Evolutionary conservation across 2,888 invertebrate genomes (phyloP), one percentile per base, ranked within the genome.

Genomic region (Brenthis daphne): DNA sequence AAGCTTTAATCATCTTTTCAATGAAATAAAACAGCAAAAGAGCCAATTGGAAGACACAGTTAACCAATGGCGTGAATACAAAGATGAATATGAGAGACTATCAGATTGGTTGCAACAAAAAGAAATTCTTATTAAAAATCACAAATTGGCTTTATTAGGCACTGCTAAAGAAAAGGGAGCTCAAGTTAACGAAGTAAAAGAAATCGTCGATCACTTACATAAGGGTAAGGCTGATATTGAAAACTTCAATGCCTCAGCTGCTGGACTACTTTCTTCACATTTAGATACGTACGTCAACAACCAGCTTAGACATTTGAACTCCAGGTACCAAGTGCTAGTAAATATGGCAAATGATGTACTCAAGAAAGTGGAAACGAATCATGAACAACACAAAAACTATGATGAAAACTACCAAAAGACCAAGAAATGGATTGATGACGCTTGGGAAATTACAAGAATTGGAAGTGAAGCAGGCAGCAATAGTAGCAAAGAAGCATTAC

Each of bases 61-160:
- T 70, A 94, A 94, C 65, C 96, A 97, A 80, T 97, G 98, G 97
- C 94, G 97, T 67, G 96, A 97, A 72, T 98, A 97, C 88, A 98
- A 98, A 86, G 98, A 98, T 81, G 98, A 98, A 86, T 98, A 97
- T 81, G 98, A 98, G 84, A 94, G 97, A 71, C 89, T 98, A 16
- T 97, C 97, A 64, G 98, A 98, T 84, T 98, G 98, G 98, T 86
- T 98, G 47, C 98, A 98, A 80, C 98, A 98, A 85, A 97, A 97
- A 80, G 98, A 98, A 79, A 97, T 98, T 78, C 94, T 98, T 11
- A 96, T 98, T 13, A 98, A 98, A 84, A 97, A 97, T 68, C 97
- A 98, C 79, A 98, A 98, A 86, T 94, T 97, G 33, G 96, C 97
- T 29, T 89, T 98, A 13, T 94, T 96, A 33, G 95, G 97, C 3